Evolutionary conservation across 2,113 vertebrate genomes (phyloP).

Genomic region (Poeciliopsis turrubarensis): DNA sequence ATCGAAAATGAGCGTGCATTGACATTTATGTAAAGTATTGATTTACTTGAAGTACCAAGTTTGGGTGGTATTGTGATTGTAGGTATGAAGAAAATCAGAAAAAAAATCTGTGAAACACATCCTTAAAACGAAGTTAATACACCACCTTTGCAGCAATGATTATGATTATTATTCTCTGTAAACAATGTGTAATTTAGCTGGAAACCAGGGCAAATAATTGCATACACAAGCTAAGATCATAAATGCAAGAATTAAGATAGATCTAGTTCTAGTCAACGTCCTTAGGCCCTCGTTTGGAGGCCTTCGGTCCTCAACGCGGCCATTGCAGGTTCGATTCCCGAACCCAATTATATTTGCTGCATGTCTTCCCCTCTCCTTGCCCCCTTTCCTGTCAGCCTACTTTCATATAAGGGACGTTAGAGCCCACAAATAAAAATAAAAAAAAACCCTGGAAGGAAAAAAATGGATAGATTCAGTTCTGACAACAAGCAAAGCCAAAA

Average conservation of each 20-base stretch:
- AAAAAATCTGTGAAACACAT: neutral
- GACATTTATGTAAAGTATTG: too few relatives aligned
- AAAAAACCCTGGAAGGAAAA: too few relatives aligned
- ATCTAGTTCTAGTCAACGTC: neutral
- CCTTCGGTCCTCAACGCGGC: too few relatives aligned
- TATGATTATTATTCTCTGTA: neutral
- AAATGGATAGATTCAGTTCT: neutral
- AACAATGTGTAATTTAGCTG: neutral
- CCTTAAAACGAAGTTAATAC: neutral
- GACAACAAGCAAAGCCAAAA: neutral
- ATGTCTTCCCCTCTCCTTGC: too few relatives aligned
- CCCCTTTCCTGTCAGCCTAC: too few relatives aligned
- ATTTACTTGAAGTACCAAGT: neutral
- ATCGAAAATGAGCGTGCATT: too few relatives aligned
- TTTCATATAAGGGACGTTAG: too few relatives aligned
- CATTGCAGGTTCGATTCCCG: too few relatives aligned
- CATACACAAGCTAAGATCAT: neutral
- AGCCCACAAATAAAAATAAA: too few relatives aligned
- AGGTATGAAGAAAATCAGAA: too few relatives aligned
- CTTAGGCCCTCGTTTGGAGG: too few relatives aligned
- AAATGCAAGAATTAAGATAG: neutral
- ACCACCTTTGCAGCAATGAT: neutral
- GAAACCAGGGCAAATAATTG: neutral
- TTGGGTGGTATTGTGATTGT: neutral
- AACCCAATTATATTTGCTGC: too few relatives aligned